Evolutionary conservation across 2,797 vertebrate genomes (phyloP).

Genomic region (Australoheros facetus): DNA sequence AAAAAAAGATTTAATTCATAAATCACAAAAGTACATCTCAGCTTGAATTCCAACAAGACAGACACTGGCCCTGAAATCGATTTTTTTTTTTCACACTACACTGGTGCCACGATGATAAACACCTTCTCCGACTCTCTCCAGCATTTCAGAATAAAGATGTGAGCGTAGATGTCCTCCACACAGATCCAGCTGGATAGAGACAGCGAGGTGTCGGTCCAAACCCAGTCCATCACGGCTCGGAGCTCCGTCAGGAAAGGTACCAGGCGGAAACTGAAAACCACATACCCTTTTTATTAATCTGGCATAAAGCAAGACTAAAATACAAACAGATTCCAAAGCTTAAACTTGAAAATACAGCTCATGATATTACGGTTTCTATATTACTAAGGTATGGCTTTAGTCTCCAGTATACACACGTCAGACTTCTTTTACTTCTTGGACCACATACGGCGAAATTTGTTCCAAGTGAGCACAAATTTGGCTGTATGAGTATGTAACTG

Average conservation of each 20-base stretch:
- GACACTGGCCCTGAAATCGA: background rate
- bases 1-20: background rate
- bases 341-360: background rate
- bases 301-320: background rate
- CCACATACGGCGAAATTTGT: too few relatives aligned
- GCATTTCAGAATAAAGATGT: constrained; percentile 99
- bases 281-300: background rate
- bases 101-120: constrained; percentile 44
- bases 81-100: background rate
- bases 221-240: constrained; percentile 99
- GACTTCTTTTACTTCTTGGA: background rate
- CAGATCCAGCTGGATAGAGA: constrained; percentile 99
- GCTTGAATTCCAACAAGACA: constrained; percentile 26
- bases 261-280: constrained; percentile 88
- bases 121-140: constrained; percentile 99
- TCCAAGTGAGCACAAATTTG: too few relatives aligned
- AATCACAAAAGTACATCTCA: constrained; percentile 8
- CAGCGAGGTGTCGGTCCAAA: constrained; percentile 98
- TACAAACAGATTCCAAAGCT: background rate
- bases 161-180: constrained; percentile 98
- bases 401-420: background rate
- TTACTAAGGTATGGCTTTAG: background rate
- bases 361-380: background rate
- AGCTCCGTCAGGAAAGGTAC: constrained; percentile 97
- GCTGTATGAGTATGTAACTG: too few relatives aligned